Evolutionary conservation across 1,140 invertebrate genomes (phyloP).

Genomic region (Dendrolimus kikuchii): DNA sequence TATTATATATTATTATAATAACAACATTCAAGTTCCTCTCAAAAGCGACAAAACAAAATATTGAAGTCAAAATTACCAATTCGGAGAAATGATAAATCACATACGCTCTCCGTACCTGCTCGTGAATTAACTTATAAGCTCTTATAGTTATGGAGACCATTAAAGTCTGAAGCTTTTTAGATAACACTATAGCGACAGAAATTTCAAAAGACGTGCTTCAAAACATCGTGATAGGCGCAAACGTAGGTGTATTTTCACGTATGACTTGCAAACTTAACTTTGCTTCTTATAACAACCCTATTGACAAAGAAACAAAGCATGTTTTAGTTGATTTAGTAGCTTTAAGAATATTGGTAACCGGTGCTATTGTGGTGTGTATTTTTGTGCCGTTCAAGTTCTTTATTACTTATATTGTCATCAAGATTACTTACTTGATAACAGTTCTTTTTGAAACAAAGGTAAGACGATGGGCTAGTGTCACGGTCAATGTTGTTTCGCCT

Average conservation of each 20-base stretch:
- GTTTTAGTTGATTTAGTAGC: conserved; percentile 9
- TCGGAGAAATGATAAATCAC: conserved; percentile 2
- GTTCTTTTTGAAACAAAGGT: conserved; percentile 38
- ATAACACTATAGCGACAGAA: conserved; percentile 21
- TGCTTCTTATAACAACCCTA: conserved; percentile 10
- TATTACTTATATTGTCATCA: conserved; percentile 54
- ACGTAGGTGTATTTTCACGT: conserved; percentile 42
- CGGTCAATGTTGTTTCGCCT: conserved; percentile 19
- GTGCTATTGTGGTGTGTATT: too few relatives aligned
- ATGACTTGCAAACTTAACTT: conserved; percentile 11
- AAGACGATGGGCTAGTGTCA: conserved; percentile 22
- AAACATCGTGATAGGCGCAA: conserved; percentile 44
- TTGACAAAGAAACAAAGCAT: conserved; percentile 14
- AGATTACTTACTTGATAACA: conserved; percentile 37
- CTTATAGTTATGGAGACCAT: conserved; percentile 30
- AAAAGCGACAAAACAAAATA: neutral
- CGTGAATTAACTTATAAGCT: conserved; percentile 41
- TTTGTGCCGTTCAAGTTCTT: conserved; percentile 23
- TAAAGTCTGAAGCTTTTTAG: conserved; percentile 33
- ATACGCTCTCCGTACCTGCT: conserved; percentile 25
- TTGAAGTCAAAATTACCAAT: conserved; percentile 3
- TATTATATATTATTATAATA: too few relatives aligned
- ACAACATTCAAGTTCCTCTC: neutral
- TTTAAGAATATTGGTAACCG: too few relatives aligned
- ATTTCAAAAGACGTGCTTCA: conserved; percentile 44